phyloP scores from a whole-genome alignment of 2,888 invertebrate genomes.

The Lepetodrilus schrolli region DNA sequence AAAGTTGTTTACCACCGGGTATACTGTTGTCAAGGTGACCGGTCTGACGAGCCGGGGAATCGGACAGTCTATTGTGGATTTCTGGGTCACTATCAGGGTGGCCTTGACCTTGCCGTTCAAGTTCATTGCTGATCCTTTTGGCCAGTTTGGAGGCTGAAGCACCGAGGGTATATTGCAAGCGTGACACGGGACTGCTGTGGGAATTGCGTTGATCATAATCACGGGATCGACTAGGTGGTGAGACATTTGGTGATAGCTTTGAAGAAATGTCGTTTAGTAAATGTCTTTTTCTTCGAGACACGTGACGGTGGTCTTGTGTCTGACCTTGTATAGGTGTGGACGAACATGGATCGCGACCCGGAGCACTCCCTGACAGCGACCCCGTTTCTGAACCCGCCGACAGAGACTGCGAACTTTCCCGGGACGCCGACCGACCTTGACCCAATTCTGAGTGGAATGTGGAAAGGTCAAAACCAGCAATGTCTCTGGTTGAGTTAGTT shows the following conservation, averaged over 20 bases:
- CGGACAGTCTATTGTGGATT: neutral
- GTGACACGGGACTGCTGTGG: neutral
- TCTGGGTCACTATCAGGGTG: neutral
- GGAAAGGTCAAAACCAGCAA: conserved; percentile 8
- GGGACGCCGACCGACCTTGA: conserved; percentile 14
- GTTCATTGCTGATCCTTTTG: conserved; percentile 5
- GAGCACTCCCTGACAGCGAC: neutral
- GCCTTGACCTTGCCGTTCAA: neutral
- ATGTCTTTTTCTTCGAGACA: conserved; percentile 9
- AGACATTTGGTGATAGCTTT: neutral
- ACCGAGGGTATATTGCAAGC: conserved; percentile 20
- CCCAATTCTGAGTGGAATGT: conserved; percentile 4
- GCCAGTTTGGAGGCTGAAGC: conserved; percentile 24
- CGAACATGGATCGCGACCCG: neutral
- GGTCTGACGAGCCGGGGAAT: neutral
- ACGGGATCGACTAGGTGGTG: neutral
- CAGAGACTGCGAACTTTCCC: conserved; percentile 7
- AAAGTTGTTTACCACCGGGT: neutral
- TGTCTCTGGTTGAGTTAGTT: neutral
- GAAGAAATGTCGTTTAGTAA: neutral
- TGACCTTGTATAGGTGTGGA: neutral
- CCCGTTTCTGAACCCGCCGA: conserved; percentile 2
- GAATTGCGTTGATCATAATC: neutral
- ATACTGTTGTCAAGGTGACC: too few species aligned
- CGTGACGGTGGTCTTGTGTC: neutral